Percentiles rank a stretch among this genome's conserved stretches.
These are phyloP conservation scores for Ditylenchus dipsaci DNA, from an alignment of 1,140 invertebrate species.

Conservation along the genomic window DNA sequence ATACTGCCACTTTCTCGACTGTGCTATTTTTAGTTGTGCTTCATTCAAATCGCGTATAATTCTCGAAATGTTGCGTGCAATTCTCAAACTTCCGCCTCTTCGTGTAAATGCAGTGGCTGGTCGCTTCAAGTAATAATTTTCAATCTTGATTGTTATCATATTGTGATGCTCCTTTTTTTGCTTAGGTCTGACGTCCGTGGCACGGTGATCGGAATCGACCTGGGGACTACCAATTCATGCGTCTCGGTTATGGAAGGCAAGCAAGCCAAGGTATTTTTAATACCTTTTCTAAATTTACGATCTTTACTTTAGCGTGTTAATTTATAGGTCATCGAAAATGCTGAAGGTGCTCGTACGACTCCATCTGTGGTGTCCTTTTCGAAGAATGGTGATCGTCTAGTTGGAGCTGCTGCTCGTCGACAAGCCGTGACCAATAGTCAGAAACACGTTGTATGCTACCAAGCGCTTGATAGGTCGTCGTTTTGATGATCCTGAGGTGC, in stretches of 20 bases:
- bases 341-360: conserved; percentile 86
- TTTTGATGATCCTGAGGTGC: conserved; percentile 91
- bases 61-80: too few species aligned
- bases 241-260: conserved; percentile 96
- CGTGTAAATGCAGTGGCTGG: too few species aligned
- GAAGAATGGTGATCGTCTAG: conserved; percentile 80
- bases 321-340: too few species aligned
- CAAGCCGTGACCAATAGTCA: conserved; percentile 95
- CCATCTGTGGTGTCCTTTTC: conserved; percentile 91
- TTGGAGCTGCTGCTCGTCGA: conserved; percentile 95
- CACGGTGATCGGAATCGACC: conserved; percentile 91
- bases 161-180: too few species aligned
- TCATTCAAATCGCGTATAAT: too few species aligned
- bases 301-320: conserved; percentile 76
- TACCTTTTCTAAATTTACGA: conserved; percentile 3
- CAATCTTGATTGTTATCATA: too few species aligned
- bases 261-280: conserved; percentile 68
- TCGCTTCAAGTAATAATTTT: too few species aligned
- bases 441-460: conserved; percentile 97
- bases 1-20: too few species aligned
- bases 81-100: too few species aligned
- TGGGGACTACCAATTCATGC: conserved; percentile 95
- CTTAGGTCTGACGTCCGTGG: conserved; percentile 65
- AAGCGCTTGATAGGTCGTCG: conserved; percentile 92
- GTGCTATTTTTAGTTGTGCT: too few species aligned